These are phyloP conservation scores for Oxyruncus cristatus DNA, from an alignment of 2,113 vertebrate species.

Conservation along the genomic window DNA sequence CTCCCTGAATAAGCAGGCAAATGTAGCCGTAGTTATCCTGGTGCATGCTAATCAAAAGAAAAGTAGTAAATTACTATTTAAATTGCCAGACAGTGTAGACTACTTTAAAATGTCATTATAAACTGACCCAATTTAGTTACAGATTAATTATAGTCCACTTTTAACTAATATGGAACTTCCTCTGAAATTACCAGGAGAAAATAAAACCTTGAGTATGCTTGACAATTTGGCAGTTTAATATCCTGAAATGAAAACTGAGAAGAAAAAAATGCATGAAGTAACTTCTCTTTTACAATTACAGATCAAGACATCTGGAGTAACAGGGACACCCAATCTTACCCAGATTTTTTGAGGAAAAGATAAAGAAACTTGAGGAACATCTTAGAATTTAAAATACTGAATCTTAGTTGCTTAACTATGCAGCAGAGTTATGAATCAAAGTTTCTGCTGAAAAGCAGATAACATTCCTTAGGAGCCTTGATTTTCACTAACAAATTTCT, in stretches of 20 bases:
- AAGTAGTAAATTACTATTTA: neutral
- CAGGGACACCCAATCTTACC: neutral
- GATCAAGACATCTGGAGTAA: neutral
- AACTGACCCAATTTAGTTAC: neutral
- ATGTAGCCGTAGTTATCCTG: conserved; percentile 96
- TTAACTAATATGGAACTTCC: neutral
- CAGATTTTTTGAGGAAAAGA: neutral
- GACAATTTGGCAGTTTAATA: neutral
- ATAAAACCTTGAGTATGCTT: neutral
- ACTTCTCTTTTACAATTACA: neutral
- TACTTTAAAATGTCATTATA: conserved; percentile 20
- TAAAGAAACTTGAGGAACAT: neutral
- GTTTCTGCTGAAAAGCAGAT: neutral
- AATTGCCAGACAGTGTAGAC: neutral
- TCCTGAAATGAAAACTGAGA: neutral
- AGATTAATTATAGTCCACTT: neutral
- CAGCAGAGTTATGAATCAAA: neutral
- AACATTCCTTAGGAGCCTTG: neutral
- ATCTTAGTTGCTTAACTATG: neutral
- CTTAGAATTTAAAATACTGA: neutral
- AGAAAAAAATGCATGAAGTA: neutral
- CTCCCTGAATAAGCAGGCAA: conserved; percentile 96
- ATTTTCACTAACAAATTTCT: neutral
- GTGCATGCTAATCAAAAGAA: conserved; percentile 85
- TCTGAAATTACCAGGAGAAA: neutral